Base-by-base conservation (phyloP, 2,888 invertebrate species). In the Nysson spinosus region DNA sequence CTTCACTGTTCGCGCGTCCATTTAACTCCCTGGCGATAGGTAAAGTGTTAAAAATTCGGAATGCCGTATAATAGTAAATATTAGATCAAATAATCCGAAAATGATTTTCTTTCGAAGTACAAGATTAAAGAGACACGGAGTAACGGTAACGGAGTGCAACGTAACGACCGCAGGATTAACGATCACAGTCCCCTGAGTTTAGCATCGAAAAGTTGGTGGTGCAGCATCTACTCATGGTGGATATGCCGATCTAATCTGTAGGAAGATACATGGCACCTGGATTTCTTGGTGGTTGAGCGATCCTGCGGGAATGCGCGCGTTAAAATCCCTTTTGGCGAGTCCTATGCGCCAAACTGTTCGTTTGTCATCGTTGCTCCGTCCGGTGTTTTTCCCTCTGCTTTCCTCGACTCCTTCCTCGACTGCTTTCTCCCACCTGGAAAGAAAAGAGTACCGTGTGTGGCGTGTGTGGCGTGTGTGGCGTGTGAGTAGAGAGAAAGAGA, bases 201-300 rank as follows among this genome's bases (percentile, higher is more conserved):
- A 66, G 42, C 52, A 66, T 66, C 50, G 66, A 67, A 67, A 67
- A 67, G 58, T 50, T 65, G 17, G 46, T 47, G 50, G 26, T 28
- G 65, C 30, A 43, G 44, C 60, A 66, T 51, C 68, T 50, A 55
- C 60, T 47, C 66, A 56, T 50, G 66, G 39, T 30, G 51, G 43
- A 49, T 57, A 61, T 44, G 50, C 47, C 67, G 69, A 69, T 66
- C 56, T 61, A 69, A 69, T 69, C 69, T 67, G 11, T 39, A 9
- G 30, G 56, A 57, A 67, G 66, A 61, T 61, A 46, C 61, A 69
- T 61, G 57, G 61, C 61, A 54, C 43, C 60, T 47, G 68, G 51
- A 56, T 43, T 60, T 56, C 46, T 60, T 60, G 60, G 60, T 60
- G 68, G 54, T 56, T 55, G 60, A 46, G 60, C 47, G 55, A 65